phyloP scores from a whole-genome alignment of 2,797 vertebrate genomes.

The Leptoclinus maculatus region DNA sequence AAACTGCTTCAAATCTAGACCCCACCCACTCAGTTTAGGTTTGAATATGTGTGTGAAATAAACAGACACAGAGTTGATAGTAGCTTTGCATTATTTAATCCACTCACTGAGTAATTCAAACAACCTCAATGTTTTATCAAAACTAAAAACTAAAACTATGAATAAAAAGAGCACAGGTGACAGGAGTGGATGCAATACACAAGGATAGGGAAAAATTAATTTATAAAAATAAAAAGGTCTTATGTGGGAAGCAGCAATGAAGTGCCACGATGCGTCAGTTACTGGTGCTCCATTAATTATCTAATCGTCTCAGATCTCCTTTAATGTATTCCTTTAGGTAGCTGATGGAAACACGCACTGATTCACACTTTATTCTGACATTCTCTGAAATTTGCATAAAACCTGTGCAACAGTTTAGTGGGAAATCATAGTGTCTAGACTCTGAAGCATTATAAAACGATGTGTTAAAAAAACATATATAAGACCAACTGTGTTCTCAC shows the following conservation, averaged over 20 bases:
- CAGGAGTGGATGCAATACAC: not conserved
- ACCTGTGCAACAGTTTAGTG: conserved; percentile 8
- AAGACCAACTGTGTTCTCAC: not conserved
- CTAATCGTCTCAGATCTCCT: conserved; percentile 34
- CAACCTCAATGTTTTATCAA: not conserved
- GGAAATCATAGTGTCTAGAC: not conserved
- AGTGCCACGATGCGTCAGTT: conserved; percentile 26
- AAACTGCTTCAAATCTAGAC: not conserved
- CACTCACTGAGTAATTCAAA: not conserved
- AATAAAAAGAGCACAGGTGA: not conserved
- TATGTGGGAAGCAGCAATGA: conserved; percentile 17
- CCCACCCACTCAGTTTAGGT: not conserved
- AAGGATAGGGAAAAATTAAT: conserved; percentile 18
- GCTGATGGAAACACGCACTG: conserved; percentile 12
- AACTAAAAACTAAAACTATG: not conserved
- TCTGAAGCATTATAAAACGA: not conserved
- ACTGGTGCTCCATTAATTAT: conserved; percentile 41
- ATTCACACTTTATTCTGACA: conserved; percentile 19
- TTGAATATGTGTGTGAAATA: not conserved
- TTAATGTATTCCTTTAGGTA: conserved; percentile 29
- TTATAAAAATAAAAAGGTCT: not conserved
- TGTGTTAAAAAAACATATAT: not conserved
- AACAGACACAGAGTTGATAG: not conserved
- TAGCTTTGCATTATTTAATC: not conserved
- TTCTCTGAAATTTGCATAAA: conserved; percentile 20